Percentiles rank a stretch among this genome's conserved stretches.
phyloP scores from a whole-genome alignment of 2,113 vertebrate species.

The Struthidea cinerea region DNA sequence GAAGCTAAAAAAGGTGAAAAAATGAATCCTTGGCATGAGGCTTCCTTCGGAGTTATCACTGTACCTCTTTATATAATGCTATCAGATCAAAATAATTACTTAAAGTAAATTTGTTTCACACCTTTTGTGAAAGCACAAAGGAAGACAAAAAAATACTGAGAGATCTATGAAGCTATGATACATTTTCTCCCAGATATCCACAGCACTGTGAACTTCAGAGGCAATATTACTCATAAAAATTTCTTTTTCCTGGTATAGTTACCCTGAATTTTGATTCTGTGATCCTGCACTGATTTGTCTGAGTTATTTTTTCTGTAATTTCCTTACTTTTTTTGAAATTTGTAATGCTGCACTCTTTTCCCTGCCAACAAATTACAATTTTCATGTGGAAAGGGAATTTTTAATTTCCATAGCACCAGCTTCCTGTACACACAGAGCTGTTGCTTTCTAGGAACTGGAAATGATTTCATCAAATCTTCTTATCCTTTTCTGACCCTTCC shows the following conservation, averaged over 20 bases:
- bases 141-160: too few species aligned
- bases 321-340: neutral
- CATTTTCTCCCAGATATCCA: neutral
- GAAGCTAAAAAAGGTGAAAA: neutral
- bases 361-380: neutral
- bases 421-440: neutral
- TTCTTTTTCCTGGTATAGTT: neutral
- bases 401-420: neutral
- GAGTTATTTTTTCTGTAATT: neutral
- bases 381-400: neutral
- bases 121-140: neutral
- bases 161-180: neutral
- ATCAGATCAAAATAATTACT: neutral
- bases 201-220: neutral
- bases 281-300: neutral
- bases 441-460: neutral
- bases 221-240: neutral
- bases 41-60: neutral
- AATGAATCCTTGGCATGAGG: neutral
- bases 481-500: neutral
- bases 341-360: rapidly evolving
- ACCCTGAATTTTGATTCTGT: neutral
- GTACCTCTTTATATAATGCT: neutral
- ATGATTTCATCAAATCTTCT: neutral
- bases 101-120: neutral